These are phyloP conservation scores for Sclerodermus sp. DNA, from an alignment of 2,888 invertebrate species.

Conservation along the genomic window DNA sequence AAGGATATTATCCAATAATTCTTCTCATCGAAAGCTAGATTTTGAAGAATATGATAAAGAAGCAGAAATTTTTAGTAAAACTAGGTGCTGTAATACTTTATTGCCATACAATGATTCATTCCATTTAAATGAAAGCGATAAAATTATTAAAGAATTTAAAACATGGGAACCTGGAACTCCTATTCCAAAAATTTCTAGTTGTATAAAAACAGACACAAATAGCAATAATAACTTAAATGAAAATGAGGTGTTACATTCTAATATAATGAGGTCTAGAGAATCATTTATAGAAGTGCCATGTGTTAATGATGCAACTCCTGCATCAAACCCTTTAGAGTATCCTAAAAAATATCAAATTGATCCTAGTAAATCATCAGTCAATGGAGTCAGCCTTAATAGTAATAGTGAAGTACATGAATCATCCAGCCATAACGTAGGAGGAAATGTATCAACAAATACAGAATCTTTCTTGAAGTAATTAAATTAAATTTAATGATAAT, in stretches of 20 bases:
- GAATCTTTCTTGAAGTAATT: conserved; percentile 36
- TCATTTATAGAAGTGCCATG: background rate
- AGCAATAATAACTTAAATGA: conserved; percentile 4
- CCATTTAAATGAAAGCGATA: conserved; percentile 34
- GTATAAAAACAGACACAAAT: conserved; percentile 2
- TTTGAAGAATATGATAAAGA: conserved; percentile 20
- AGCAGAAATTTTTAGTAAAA: conserved; percentile 14
- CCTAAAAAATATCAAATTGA: too few species aligned
- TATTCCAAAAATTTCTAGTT: background rate
- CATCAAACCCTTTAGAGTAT: too few species aligned
- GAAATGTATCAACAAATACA: conserved; percentile 26
- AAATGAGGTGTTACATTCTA: background rate
- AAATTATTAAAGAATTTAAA: conserved; percentile 40
- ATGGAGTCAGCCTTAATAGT: too few species aligned
- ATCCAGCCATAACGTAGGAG: too few species aligned
- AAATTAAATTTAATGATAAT: conserved; percentile 10
- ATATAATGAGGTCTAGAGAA: background rate
- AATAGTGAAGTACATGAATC: too few species aligned
- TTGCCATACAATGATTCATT: conserved; percentile 35
- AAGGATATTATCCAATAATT: background rate
- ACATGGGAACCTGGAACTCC: conserved; percentile 26
- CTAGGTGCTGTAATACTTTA: conserved; percentile 23
- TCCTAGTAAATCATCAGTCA: too few species aligned
- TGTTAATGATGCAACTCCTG: too few species aligned
- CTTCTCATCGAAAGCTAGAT: conserved; percentile 20